phyloP scores from a whole-genome alignment of 2,888 invertebrate genomes.

The Spodoptera picta region DNA sequence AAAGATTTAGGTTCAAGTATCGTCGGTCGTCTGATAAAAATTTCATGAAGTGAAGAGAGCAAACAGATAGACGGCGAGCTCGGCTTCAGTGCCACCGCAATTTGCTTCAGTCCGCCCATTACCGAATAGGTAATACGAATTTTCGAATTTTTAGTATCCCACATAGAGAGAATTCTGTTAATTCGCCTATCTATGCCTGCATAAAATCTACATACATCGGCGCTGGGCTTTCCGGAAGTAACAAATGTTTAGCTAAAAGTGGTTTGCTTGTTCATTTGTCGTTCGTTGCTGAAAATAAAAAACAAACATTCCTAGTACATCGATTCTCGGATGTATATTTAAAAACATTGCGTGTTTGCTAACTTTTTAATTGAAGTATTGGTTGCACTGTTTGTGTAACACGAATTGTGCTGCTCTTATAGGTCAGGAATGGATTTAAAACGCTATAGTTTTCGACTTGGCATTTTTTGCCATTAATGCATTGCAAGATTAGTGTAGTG shows the following conservation, averaged over 20 bases:
- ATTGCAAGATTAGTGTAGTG: too few relatives aligned
- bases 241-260: constrained; percentile 9
- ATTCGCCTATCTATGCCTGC: constrained; percentile 3
- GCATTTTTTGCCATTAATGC: too few relatives aligned
- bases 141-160: constrained; percentile 11
- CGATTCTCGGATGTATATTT: constrained; percentile 4
- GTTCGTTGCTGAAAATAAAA: constrained; percentile 2
- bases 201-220: not conserved
- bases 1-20: constrained; percentile 11
- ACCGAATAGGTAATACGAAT: not conserved
- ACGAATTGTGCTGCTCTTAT: not conserved
- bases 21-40: constrained; percentile 27
- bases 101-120: constrained; percentile 8
- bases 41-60: constrained; percentile 32
- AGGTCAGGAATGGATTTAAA: not conserved
- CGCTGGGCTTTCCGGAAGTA: not conserved
- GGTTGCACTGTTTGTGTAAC: not conserved
- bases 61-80: constrained; percentile 27
- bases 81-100: constrained; percentile 16
- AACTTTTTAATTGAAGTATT: constrained; percentile 1
- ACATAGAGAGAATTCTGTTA: not conserved
- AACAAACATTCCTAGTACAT: constrained; percentile 3
- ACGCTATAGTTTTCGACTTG: not conserved
- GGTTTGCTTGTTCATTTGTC: constrained; percentile 3
- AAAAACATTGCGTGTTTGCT: not conserved